Evolutionary conservation across 2,888 invertebrate species (phyloP), one percentile per base, ranked within the genome.

Genomic region (Beris chalybata): DNA sequence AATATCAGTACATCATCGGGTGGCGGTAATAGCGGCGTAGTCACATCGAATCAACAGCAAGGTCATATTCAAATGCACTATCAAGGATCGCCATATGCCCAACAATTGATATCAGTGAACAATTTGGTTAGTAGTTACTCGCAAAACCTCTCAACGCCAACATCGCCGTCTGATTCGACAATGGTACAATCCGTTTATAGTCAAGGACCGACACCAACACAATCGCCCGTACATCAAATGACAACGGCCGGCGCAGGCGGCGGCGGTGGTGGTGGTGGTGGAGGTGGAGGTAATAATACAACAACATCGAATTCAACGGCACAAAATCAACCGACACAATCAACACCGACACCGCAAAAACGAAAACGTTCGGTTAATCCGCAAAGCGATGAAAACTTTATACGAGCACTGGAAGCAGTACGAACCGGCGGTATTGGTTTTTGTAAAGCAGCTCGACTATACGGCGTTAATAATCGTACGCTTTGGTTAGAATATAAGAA

Each of bases 401-500:
- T 90, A 71, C 83, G 89, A 44, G 92, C 92, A 0, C 80, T 92
- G 58, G 92, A 92, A 75, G 92, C 92, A 0, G 92, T 92, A 0
- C 85, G 92, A 69, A 89, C 87, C 74, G 92, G 92, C 29, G 91
- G 91, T 47, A 91, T 92, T 72, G 92, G 92, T 2, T 92, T 92
- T 79, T 92, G 92, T 79, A 92, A 92, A 75, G 92, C 92, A 7
- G 92, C 92, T 0, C 83, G 91, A 61, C 86, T 91, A 81, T 92
- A 90, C 78, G 92, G 92, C 38, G 91, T 93, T 13, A 92, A 92
- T 79, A 92, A 92, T 80, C 84, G 92, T 66, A 92, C 92, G 0
- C 82, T 93, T 3, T 92, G 92, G 92, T 82, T 92, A 47, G 92
- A 92, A 76, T 92, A 92, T 77, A 92, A 91, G 75, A 91, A 91